A percentile compares a stretch with the other conserved stretches of the same genome.
These are phyloP conservation scores for Macrobrachium rosenbergii DNA, from an alignment of 1,140 invertebrate genomes.

Conservation along the genomic window DNA sequence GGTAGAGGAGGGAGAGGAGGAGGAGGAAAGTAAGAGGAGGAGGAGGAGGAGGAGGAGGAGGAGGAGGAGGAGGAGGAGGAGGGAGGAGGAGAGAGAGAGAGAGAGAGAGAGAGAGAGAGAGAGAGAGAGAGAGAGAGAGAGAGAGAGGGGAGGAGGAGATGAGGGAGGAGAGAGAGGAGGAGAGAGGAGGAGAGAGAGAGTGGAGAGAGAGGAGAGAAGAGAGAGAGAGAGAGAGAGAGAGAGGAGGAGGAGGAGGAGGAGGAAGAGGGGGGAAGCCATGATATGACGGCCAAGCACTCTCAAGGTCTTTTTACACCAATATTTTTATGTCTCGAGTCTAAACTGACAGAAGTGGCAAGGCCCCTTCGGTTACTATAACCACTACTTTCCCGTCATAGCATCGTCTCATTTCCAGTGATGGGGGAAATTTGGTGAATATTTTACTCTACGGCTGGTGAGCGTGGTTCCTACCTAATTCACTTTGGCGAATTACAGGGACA, in stretches of 20 bases:
- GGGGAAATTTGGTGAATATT: too few relatives aligned
- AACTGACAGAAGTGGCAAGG: too few relatives aligned
- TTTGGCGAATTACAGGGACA: too few relatives aligned
- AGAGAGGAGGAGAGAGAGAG: constrained; percentile 12
- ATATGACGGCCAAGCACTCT: background rate
- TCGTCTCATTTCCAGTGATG: too few relatives aligned
- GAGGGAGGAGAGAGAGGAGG: background rate
- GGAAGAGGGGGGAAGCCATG: background rate
- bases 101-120: constrained; percentile 20
- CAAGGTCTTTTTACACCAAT: too few relatives aligned
- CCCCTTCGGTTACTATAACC: too few relatives aligned
- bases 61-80: background rate
- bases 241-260: background rate
- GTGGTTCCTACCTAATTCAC: too few relatives aligned
- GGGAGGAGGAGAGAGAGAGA: constrained; percentile 6
- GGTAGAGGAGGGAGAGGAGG: background rate
- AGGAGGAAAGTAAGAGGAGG: background rate
- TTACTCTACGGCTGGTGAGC: too few relatives aligned
- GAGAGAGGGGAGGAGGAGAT: background rate
- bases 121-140: constrained; percentile 16
- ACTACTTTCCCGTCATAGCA: too few relatives aligned
- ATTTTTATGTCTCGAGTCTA: too few relatives aligned
- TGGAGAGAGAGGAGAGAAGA: background rate
- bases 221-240: constrained; percentile 20
- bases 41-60: background rate